phyloP scores from a whole-genome alignment of 2,113 vertebrate genomes.

The Pseudopodoces humilis region DNA sequence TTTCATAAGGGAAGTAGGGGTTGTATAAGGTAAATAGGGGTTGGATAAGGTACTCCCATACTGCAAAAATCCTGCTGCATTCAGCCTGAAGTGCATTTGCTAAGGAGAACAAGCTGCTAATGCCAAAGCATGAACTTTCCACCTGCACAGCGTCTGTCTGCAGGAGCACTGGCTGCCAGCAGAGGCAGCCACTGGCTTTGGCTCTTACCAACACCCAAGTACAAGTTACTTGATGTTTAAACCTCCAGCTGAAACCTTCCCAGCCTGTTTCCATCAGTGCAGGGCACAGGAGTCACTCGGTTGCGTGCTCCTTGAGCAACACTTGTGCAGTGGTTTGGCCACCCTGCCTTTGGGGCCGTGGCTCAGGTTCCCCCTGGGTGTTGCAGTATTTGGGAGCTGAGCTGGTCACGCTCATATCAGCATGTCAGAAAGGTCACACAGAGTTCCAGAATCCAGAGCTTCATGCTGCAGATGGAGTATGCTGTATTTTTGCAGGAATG shows the following conservation, averaged over 20 bases:
- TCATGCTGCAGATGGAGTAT: not conserved
- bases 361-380: not conserved
- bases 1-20: not conserved
- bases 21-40: not conserved
- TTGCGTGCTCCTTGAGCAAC: fast-evolving
- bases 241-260: not conserved
- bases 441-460: not conserved
- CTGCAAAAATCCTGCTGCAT: not conserved
- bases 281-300: not conserved
- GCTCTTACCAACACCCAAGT: not conserved
- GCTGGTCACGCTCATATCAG: not conserved
- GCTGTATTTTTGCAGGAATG: slow-evolving; percentile 33
- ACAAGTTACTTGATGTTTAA: not conserved
- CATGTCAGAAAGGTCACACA: not conserved
- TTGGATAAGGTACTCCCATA: not conserved
- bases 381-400: not conserved
- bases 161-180: not conserved
- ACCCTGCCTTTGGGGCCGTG: not conserved
- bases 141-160: not conserved
- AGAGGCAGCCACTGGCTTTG: not conserved
- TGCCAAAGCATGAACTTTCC: not conserved
- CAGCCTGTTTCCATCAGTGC: not conserved
- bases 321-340: not conserved
- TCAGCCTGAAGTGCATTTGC: slow-evolving; percentile 3
- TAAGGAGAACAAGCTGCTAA: slow-evolving; percentile 14